Conservation (phyloP, 2,888 invertebrate genomes). For the Phengaris arion region DNA sequence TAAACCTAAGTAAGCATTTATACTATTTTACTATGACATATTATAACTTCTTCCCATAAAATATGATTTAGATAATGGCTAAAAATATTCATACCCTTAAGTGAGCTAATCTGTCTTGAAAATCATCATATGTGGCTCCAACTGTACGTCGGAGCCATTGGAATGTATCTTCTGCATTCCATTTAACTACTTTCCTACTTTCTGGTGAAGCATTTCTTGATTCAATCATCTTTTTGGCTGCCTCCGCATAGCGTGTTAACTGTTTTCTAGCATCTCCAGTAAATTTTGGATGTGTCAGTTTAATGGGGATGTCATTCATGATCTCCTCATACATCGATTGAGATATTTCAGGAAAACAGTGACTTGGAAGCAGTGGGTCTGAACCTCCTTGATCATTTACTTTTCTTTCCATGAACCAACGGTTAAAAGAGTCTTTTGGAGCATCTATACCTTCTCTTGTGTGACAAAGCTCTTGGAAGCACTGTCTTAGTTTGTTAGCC, state of each 20-base stretch:
- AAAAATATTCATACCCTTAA: constrained; percentile 78
- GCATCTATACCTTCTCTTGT: constrained; percentile 96
- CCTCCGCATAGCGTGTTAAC: constrained; percentile 95
- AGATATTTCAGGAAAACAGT: constrained; percentile 95
- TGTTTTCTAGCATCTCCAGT: constrained; percentile 97
- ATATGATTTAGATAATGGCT: background rate
- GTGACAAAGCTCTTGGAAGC: constrained; percentile 96
- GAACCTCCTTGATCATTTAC: constrained; percentile 91
- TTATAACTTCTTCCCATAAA: background rate
- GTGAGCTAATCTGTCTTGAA: constrained; percentile 92
- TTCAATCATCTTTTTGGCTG: constrained; percentile 97
- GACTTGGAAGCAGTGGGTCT: constrained; percentile 94
- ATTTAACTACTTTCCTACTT: constrained; percentile 97
- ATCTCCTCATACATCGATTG: constrained; percentile 97
- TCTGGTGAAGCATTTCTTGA: constrained; percentile 94
- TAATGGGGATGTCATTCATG: constrained; percentile 98
- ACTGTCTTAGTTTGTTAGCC: constrained; percentile 90
- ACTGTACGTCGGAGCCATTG: constrained; percentile 96
- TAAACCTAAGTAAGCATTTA: too few relatives aligned
- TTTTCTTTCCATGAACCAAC: constrained; percentile 97
- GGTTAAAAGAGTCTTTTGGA: constrained; percentile 96
- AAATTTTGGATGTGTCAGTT: constrained; percentile 96
- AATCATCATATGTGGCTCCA: constrained; percentile 96
- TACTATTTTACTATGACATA: too few relatives aligned
- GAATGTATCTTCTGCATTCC: constrained; percentile 99